These are phyloP conservation scores for Drosophila recens DNA, from an alignment of 2,888 invertebrate genomes.

Conservation along the genomic window DNA sequence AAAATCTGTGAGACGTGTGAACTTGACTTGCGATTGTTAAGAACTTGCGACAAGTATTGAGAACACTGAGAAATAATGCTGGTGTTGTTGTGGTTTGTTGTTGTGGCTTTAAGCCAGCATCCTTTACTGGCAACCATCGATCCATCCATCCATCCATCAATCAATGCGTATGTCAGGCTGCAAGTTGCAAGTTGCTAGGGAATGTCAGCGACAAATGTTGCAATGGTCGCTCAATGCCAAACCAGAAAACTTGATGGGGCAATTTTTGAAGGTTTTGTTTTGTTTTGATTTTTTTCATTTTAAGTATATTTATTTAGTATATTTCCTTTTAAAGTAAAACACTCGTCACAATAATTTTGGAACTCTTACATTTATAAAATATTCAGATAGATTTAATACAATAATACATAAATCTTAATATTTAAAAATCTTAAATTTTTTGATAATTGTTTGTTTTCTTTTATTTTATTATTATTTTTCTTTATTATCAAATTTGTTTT, in stretches of 20 bases:
- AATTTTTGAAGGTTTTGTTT: conserved; percentile 44
- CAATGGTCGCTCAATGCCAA: conserved; percentile 54
- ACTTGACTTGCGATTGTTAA: conserved; percentile 19
- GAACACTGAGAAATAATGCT: conserved; percentile 8
- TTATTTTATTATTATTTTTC: no score
- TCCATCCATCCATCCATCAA: conserved; percentile 65
- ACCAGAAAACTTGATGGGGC: conserved; percentile 35
- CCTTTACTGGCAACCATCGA: conserved; percentile 25
- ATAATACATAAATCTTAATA: no score
- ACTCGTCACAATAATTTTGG: no score
- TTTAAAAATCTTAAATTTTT: no score
- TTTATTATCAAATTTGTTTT: no score
- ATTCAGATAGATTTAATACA: no score
- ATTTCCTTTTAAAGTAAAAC: no score
- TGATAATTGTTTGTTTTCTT: no score
- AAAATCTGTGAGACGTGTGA: conserved; percentile 41
- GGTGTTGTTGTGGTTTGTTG: conserved; percentile 12
- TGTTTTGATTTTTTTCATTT: conserved; percentile 1
- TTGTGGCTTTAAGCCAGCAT: conserved; percentile 12
- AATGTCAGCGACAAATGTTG: conserved; percentile 71
- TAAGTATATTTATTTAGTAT: background rate
- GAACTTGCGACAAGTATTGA: conserved; percentile 19
- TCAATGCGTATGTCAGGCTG: conserved; percentile 66
- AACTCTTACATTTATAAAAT: background rate
- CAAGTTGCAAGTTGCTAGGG: conserved; percentile 41